Percentiles rank a stretch among this genome's conserved stretches.
Evolutionary conservation across 2,888 invertebrate genomes (phyloP).

Genomic region (Drosophila nigritarsus): DNA sequence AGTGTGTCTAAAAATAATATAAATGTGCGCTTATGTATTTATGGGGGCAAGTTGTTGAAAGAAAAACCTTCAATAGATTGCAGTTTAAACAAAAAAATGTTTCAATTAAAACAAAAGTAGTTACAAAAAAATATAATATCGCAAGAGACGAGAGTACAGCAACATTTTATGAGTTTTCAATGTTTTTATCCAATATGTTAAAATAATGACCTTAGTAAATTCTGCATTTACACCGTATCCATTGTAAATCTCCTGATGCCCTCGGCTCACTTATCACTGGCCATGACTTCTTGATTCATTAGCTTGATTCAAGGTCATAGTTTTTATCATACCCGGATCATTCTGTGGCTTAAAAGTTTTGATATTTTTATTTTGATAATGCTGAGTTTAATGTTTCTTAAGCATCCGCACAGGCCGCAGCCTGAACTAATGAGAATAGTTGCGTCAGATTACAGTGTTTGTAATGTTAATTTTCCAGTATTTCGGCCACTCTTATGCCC

Average conservation of each 20-base stretch:
- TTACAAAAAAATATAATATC: neutral
- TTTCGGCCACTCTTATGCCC: conserved; percentile 98
- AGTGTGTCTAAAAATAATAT: conserved; percentile 26
- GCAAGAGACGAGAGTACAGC: neutral
- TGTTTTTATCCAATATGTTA: neutral
- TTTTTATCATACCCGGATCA: conserved; percentile 89
- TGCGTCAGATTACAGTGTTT: conserved; percentile 99
- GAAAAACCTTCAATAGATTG: conserved; percentile 18
- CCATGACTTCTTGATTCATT: conserved; percentile 99
- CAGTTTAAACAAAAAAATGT: neutral
- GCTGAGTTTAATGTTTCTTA: conserved; percentile 99
- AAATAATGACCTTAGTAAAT: conserved; percentile 83
- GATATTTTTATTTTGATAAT: conserved; percentile 92
- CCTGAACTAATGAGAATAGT: conserved; percentile 97
- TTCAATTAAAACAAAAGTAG: neutral
- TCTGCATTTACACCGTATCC: conserved; percentile 95
- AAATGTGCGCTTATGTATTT: conserved; percentile 18
- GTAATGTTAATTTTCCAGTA: conserved; percentile 94
- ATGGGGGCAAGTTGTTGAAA: neutral
- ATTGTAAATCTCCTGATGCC: conserved; percentile 99
- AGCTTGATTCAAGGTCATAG: conserved; percentile 85
- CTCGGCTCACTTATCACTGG: conserved; percentile 96
- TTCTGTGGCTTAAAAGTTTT: conserved; percentile 93
- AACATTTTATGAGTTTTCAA: neutral
- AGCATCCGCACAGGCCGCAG: conserved; percentile 99